Evolutionary conservation across 2,888 invertebrate species (phyloP), one percentile per base, ranked within the genome.

Genomic region (Volucella zonaria): DNA sequence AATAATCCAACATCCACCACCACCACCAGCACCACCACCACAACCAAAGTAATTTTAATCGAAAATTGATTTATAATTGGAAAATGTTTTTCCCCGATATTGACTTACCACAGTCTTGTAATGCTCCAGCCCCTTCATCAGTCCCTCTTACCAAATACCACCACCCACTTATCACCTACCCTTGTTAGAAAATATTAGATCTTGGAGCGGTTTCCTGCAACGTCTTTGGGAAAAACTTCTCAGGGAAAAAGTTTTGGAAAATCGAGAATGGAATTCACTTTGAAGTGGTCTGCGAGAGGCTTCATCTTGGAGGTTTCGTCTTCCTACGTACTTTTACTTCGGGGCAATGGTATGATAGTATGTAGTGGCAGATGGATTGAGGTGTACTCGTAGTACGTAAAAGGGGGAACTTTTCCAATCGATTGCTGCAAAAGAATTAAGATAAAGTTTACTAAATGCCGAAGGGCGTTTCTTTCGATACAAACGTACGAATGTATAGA

Each of bases 1-100:
- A 11, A 54, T 47, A 11, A 23, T 12, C 18, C 58, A 11, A 8
- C 66, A 51, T 42, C 31, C 15, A 42, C 45, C 12, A 8, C 15
- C 8, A 31, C 15, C 47, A 10, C 52, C 40, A n/a, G 15, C 14
- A 45, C 51, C 18, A 40, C 38, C 38, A 45, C 18, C 58, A 47
- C 68, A 75, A 80, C 80, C 80, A 90, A 92, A 91, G 90, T 89
- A 91, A 91, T 91, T 91, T 91, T 90, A 91, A 91, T 91, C 90
- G 91, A 91, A 92, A 91, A 91, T 92, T 91, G 91, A 91, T 91
- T 92, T 91, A 92, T 92, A 91, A 91, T 91, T 91, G 92, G 87
- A 90, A 91, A 92, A 92, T 87, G 90, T 89, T 89, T 89, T 90
- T 90, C 88, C 87, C 87, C 90, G 89, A 89, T 90, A 90, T 90